Evolutionary conservation across 2,113 vertebrate genomes (phyloP).

Genomic region (Paralichthys olivaceus): DNA sequence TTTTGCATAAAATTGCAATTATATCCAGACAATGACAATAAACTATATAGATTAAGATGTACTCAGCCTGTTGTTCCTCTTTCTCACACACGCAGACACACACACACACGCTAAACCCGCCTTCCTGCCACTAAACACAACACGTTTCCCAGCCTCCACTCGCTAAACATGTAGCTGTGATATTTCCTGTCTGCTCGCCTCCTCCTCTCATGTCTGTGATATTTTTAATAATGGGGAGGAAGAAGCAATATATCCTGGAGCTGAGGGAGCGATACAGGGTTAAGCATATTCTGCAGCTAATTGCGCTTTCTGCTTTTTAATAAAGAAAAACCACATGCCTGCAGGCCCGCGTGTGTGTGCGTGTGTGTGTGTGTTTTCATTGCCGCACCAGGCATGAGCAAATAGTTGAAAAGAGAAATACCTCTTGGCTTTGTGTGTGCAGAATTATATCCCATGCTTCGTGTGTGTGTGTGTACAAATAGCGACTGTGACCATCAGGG

Average conservation of each 20-base stretch:
- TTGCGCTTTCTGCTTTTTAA: constrained; percentile 82
- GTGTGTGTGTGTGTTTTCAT: constrained; percentile 33
- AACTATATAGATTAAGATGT: neutral
- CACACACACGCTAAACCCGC: neutral
- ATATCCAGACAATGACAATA: neutral
- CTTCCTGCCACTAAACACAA: constrained; percentile 11
- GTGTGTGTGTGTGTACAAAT: neutral
- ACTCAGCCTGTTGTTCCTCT: neutral
- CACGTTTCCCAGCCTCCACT: constrained; percentile 58
- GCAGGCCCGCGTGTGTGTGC: constrained; percentile 24
- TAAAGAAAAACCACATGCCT: constrained; percentile 76
- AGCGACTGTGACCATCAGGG: neutral
- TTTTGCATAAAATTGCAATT: constrained; percentile 10
- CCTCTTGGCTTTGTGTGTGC: constrained; percentile 29
- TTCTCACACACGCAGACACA: neutral
- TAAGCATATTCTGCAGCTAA: constrained; percentile 83
- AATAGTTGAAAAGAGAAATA: constrained; percentile 52
- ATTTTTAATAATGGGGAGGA: constrained; percentile 81
- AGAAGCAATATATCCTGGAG: constrained; percentile 80
- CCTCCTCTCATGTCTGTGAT: constrained; percentile 59
- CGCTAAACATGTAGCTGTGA: constrained; percentile 55
- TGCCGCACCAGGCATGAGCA: constrained; percentile 44
- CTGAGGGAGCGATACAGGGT: constrained; percentile 79
- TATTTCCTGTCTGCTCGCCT: constrained; percentile 65
- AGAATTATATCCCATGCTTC: neutral